A percentile compares a stretch with the other conserved stretches of the same genome.
Conservation (phyloP, 2,113 vertebrate species). For the Stigmatopora argus region DNA sequence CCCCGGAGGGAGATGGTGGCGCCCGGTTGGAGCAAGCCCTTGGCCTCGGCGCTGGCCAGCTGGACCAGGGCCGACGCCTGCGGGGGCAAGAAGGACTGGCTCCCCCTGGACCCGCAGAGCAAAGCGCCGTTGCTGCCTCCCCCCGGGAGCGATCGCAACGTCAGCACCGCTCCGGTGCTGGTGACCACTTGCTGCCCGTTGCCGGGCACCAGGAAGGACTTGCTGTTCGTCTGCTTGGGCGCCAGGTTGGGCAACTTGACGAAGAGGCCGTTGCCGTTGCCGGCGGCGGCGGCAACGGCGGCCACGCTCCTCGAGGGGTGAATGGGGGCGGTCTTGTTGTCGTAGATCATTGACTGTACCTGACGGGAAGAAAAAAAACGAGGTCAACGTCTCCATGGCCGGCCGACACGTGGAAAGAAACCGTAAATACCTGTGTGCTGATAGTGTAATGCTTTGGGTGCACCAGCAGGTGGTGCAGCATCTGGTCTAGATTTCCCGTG, state of each 20-base stretch:
- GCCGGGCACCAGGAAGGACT: conserved; percentile 52
- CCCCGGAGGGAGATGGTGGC: conserved; percentile 62
- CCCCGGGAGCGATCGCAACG: conserved; percentile 51
- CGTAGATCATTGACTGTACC: conserved; percentile 79
- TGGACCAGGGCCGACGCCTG: conserved; percentile 73
- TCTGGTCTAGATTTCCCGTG: conserved; percentile 80
- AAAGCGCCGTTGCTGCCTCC: conserved; percentile 55
- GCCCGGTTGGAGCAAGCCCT: conserved; percentile 68
- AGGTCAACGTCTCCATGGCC: background rate
- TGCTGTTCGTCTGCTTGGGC: conserved; percentile 54
- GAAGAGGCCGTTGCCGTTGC: conserved; percentile 53
- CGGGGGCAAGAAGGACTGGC: conserved; percentile 64
- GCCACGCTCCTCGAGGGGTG: background rate
- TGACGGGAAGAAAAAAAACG: conserved; percentile 58
- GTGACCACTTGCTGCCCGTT: conserved; percentile 33
- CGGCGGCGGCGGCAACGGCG: conserved; percentile 19
- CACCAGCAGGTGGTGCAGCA: conserved; percentile 87
- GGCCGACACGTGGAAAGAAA: too few relatives aligned
- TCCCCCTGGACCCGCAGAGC: conserved; percentile 56
- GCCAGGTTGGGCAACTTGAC: conserved; percentile 59
- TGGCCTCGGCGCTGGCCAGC: conserved; percentile 72
- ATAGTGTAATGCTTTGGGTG: conserved; percentile 82
- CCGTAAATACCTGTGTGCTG: conserved; percentile 26
- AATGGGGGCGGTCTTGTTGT: conserved; percentile 50
- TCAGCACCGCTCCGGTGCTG: conserved; percentile 41